Percentiles rank a stretch among this genome's conserved stretches.
Evolutionary conservation across 2,113 vertebrate genomes (phyloP).

Genomic region (Edolisoma coerulescens): DNA sequence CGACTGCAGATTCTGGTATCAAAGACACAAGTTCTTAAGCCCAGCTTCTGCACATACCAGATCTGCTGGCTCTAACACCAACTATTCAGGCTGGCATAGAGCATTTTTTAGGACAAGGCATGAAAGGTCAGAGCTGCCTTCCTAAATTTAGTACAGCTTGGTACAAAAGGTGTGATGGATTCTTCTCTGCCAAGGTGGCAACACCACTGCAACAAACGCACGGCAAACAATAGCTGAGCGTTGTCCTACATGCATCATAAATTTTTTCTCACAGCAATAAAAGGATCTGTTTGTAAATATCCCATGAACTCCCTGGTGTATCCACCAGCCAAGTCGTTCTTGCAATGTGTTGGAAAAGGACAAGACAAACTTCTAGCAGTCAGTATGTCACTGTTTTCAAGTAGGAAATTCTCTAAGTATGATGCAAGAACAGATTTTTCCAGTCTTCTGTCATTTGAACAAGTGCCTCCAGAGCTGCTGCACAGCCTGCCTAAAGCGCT

Average conservation of each 20-base stretch:
- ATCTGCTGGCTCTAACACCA: background rate
- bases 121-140: background rate
- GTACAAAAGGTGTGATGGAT: background rate
- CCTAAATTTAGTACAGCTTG: background rate
- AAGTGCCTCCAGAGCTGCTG: background rate
- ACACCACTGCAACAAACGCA: background rate
- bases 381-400: background rate
- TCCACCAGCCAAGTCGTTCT: background rate
- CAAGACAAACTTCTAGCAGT: background rate
- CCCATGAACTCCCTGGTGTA: background rate
- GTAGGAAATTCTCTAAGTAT: background rate
- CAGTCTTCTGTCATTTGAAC: background rate
- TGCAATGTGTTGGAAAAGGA: background rate
- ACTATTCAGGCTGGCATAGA: background rate
- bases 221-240: rapidly evolving
- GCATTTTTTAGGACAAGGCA: background rate
- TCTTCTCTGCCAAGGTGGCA: background rate
- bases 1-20: background rate
- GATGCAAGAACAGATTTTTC: background rate
- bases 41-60: background rate
- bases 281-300: background rate
- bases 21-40: background rate
- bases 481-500: background rate
- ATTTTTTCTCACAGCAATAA: background rate
- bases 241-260: background rate